Evolutionary conservation across 2,888 invertebrate species (phyloP).

Genomic region (Griposia aprilina): DNA sequence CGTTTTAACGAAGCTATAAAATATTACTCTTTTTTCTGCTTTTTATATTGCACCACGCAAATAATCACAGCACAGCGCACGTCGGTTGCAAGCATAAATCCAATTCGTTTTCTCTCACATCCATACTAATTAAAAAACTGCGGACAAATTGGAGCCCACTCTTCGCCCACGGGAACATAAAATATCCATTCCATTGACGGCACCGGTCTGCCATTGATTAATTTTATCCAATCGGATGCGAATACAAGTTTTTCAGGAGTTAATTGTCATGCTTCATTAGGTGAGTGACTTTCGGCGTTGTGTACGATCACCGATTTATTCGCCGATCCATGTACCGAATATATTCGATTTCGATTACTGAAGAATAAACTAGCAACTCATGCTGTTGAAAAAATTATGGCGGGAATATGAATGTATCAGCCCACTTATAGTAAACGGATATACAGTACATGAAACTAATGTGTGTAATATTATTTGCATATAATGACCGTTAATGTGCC

Average conservation of each 20-base stretch:
- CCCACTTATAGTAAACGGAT: conserved; percentile 66
- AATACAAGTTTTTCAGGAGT: conserved; percentile 85
- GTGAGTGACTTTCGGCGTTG: conserved; percentile 71
- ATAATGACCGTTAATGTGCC: conserved; percentile 89
- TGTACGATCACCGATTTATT: conserved; percentile 65
- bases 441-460: conserved; percentile 66
- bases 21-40: conserved; percentile 66
- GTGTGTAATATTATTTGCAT: conserved; percentile 89
- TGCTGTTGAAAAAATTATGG: conserved; percentile 38
- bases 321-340: conserved; percentile 31
- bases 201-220: conserved; percentile 84
- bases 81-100: conserved; percentile 79
- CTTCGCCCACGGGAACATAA: conserved; percentile 88
- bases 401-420: conserved; percentile 53
- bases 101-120: conserved; percentile 87
- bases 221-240: conserved; percentile 87
- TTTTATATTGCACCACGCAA: conserved; percentile 69
- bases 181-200: conserved; percentile 88
- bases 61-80: conserved; percentile 69
- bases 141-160: conserved; percentile 88
- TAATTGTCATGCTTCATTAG: conserved; percentile 86
- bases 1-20: conserved; percentile 68
- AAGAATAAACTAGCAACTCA: conserved; percentile 40
- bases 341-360: conserved; percentile 43
- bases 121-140: conserved; percentile 89